Evolutionary conservation across 2,113 vertebrate genomes (phyloP).

Genomic region (Felis chaus): DNA sequence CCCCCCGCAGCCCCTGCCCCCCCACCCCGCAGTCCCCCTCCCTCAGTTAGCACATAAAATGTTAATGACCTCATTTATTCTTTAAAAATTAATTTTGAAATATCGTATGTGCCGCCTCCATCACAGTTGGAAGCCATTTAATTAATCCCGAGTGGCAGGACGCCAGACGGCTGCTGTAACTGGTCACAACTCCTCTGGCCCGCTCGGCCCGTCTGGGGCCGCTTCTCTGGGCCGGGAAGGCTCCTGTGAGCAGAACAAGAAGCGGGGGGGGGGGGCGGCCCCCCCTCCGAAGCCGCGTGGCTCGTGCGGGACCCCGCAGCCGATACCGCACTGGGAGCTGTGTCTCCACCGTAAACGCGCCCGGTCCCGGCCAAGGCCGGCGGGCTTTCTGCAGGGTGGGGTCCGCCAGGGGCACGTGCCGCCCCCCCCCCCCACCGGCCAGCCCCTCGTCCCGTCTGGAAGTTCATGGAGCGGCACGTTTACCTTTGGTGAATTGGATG

Average conservation of each 20-base stretch:
- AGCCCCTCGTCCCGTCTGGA: neutral
- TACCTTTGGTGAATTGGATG: fast-evolving
- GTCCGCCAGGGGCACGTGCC: neutral
- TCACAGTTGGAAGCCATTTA: constrained; percentile 65
- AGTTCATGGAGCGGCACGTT: fast-evolving
- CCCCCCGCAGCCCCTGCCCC: fast-evolving
- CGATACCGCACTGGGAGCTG: neutral
- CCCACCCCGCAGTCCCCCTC: neutral
- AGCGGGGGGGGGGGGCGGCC: no score
- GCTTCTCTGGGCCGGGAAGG: neutral
- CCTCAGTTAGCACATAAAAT: neutral
- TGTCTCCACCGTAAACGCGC: neutral
- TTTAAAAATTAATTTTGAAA: constrained; percentile 71
- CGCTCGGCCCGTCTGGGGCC: neutral
- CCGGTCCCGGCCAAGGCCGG: fast-evolving
- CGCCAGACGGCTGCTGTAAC: constrained; percentile 30
- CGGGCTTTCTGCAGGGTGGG: neutral
- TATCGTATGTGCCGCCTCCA: constrained; percentile 2
- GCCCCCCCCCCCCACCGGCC: no score
- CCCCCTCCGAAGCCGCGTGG: fast-evolving
- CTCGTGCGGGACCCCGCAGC: fast-evolving
- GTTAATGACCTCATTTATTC: constrained; percentile 65
- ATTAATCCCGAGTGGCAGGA: constrained; percentile 53
- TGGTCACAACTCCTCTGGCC: constrained; percentile 37
- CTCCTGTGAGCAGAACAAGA: neutral